Evolutionary conservation across 2,797 vertebrate genomes (phyloP).

Genomic region (Harpagifer antarcticus): DNA sequence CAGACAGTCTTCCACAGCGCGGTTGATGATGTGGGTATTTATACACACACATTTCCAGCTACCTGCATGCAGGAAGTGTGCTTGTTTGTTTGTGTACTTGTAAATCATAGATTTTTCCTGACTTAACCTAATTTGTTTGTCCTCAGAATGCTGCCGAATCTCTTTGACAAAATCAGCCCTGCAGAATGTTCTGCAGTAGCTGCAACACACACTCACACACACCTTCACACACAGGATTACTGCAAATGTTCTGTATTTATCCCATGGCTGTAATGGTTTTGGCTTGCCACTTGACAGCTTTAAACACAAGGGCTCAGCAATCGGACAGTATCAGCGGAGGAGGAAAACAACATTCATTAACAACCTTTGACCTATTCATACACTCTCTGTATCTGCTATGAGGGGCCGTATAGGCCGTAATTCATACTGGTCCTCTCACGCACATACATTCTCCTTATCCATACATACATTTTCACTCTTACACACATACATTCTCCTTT

Average conservation of each 20-base stretch:
- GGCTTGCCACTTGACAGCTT: slow-evolving; percentile 60
- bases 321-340: slow-evolving; percentile 54
- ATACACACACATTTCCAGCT: slow-evolving; percentile 48
- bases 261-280: slow-evolving; percentile 57
- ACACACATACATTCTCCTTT: no score
- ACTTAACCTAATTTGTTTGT: slow-evolving; percentile 61
- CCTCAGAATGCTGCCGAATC: slow-evolving; percentile 54
- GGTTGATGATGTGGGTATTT: slow-evolving; percentile 69
- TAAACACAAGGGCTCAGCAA: slow-evolving; percentile 65
- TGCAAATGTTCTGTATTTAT: slow-evolving; percentile 56
- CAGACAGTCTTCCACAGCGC: slow-evolving; percentile 58
- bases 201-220: slow-evolving; percentile 5
- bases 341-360: slow-evolving; percentile 70
- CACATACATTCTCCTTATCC: no score
- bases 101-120: slow-evolving; percentile 41
- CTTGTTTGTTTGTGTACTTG: slow-evolving; percentile 23
- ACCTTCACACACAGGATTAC: slow-evolving; percentile 28
- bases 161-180: slow-evolving; percentile 48
- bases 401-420: no score
- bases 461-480: no score
- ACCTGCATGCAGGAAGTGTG: slow-evolving; percentile 17
- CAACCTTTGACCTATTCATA: slow-evolving; percentile 65
- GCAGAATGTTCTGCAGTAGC: slow-evolving; percentile 20
- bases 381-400: slow-evolving; percentile 40
- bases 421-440: no score